phyloP scores from a whole-genome alignment of 2,113 vertebrate genomes.

The Bubo scandiacus region DNA sequence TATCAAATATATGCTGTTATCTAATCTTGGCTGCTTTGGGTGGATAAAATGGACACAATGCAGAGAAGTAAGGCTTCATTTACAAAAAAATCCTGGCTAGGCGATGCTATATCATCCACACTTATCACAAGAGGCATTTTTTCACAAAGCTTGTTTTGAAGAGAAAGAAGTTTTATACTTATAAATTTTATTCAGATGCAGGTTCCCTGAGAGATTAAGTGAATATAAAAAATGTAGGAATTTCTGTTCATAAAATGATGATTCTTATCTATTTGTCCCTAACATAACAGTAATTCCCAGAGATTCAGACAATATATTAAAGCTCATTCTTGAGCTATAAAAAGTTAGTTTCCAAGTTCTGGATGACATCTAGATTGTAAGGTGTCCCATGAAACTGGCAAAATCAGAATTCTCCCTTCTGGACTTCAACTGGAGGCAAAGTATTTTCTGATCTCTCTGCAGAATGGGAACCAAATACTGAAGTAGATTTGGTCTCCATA shows the following conservation, averaged over 20 bases:
- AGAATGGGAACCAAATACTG: neutral
- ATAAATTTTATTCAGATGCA: neutral
- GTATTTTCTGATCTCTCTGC: neutral
- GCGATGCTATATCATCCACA: neutral
- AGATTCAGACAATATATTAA: neutral
- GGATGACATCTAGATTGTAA: neutral
- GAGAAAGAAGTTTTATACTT: neutral
- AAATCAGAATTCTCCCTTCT: neutral
- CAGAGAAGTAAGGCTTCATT: neutral
- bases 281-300: neutral
- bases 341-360: neutral
- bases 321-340: neutral
- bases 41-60: neutral
- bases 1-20: neutral
- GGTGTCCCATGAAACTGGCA: neutral
- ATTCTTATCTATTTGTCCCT: neutral
- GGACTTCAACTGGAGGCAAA: neutral
- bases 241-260: neutral
- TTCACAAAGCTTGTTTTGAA: neutral
- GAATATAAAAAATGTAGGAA: neutral
- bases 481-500: neutral
- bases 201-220: neutral
- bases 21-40: neutral
- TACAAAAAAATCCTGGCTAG: neutral
- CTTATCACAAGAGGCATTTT: accelerated